These are phyloP conservation scores for Chaetophractus vellerosus DNA, from an alignment of 2,797 vertebrate species.

Conservation along the genomic window DNA sequence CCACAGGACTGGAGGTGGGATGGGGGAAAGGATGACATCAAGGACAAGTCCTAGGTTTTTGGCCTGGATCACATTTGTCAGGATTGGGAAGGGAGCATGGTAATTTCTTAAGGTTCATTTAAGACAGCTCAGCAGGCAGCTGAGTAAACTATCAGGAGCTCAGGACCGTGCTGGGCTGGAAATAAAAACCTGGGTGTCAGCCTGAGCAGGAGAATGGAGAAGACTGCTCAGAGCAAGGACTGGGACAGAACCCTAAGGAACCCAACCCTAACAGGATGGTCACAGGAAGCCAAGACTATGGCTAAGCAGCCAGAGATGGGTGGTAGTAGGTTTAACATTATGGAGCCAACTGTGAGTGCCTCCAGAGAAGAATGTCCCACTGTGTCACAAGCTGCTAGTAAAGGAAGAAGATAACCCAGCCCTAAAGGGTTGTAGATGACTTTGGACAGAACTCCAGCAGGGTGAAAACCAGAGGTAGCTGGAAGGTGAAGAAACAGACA, in stretches of 20 bases:
- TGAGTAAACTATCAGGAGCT: background rate
- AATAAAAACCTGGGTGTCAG: background rate
- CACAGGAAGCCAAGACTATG: background rate
- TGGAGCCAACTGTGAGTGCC: fast-evolving
- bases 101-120: background rate
- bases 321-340: fast-evolving
- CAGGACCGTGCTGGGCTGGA: background rate
- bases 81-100: background rate
- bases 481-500: background rate
- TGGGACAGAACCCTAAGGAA: background rate
- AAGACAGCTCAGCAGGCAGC: background rate
- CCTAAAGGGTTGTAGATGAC: background rate
- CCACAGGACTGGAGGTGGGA: fast-evolving
- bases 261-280: background rate
- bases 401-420: background rate
- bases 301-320: too few species aligned
- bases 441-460: background rate
- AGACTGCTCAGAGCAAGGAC: too few species aligned
- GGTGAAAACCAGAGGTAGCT: background rate
- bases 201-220: background rate
- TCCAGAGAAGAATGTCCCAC: background rate
- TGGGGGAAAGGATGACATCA: background rate
- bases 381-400: background rate
- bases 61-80: background rate
- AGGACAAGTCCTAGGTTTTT: background rate